Evolutionary conservation across 2,888 invertebrate species (phyloP), one percentile per base, ranked within the genome.

Genomic region (Poecilus cupreus): DNA sequence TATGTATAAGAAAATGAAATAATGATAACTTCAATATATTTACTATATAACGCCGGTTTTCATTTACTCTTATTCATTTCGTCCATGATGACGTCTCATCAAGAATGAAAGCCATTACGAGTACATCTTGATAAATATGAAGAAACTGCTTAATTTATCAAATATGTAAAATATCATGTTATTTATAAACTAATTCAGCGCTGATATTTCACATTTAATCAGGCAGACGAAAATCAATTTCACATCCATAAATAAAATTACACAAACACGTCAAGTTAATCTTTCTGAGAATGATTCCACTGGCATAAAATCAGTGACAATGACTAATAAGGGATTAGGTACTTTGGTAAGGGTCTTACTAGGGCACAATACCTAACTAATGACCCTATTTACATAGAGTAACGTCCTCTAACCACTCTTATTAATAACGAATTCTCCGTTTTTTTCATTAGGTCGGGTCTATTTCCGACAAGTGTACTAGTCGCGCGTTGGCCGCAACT

Each of bases 301-400:
- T 37, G 10, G 39, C 70, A 70, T 70, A 60, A 77, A 77, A 39
- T 43, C 54, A 57, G 20, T 77, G 77, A 77, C 77, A 77, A 37
- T 57, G 39, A 77, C 77, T 77, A 77, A 68, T 79, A 79, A 79
- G 68, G 79, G 79, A 79, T 79, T 79, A 79, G 22, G 64, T 46
- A 49, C 5, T 49, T 79, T 79, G 5, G 20, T 26, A 77, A 49
- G 79, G 79, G 64, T 49, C 64, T 46, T 32, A 20, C 13, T 32
- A 32, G 46, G 49, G 20, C 46, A 68, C 64, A 64, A 79, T 68
- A 32, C 46, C 18, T 16, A 10, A 18, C 68, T 68, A 79, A 79
- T 79, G 79, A 79, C 43, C 46, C 46, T 24, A 79, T 79, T 79
- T 79, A 68, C 79, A 79, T 79, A 79, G 68, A 68, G 79, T 68